These are phyloP conservation scores for Caenorhabditis wallacei DNA, from an alignment of 2,888 invertebrate genomes.

Conservation along the genomic window DNA sequence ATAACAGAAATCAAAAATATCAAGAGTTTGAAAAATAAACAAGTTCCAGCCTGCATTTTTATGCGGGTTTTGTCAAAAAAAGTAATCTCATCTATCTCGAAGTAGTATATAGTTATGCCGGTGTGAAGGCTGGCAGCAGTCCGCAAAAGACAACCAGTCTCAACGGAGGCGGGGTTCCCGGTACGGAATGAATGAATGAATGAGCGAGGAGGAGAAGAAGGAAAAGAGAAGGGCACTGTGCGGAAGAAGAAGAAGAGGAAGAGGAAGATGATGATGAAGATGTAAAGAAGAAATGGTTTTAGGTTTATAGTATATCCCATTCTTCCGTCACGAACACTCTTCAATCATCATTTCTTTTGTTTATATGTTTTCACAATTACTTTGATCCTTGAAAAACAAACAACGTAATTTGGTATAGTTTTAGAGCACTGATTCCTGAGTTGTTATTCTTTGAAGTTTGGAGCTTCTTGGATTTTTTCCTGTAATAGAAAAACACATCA, in stretches of 20 bases:
- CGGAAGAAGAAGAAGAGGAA: slow-evolving; percentile 29
- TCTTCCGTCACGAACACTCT: slow-evolving; percentile 20
- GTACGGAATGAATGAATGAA: slow-evolving; percentile 17
- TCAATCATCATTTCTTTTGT: slow-evolving; percentile 15
- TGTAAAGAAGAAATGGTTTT: slow-evolving; percentile 15
- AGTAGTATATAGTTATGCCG: slow-evolving; percentile 53
- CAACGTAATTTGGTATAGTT: too few relatives aligned
- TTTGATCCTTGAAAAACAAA: background rate
- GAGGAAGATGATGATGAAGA: slow-evolving; percentile 27
- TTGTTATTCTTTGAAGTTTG: too few relatives aligned
- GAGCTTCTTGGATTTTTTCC: too few relatives aligned
- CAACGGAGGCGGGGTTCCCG: slow-evolving; percentile 34
- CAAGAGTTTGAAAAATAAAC: background rate
- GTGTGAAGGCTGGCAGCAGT: slow-evolving; percentile 43
- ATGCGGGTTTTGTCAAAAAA: slow-evolving; percentile 37
- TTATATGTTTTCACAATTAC: slow-evolving; percentile 2
- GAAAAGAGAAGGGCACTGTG: slow-evolving; percentile 24
- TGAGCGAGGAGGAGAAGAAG: slow-evolving; percentile 10
- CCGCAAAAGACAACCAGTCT: slow-evolving; percentile 53
- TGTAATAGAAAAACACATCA: too few relatives aligned
- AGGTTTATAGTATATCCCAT: slow-evolving; percentile 25
- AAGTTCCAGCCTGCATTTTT: slow-evolving; percentile 35
- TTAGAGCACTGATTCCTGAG: too few relatives aligned
- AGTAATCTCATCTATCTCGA: slow-evolving; percentile 29
- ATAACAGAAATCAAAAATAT: background rate